Percentiles rank a stretch among this genome's conserved stretches.
Conservation (phyloP, 2,797 vertebrate species). For the Girardinus metallicus region DNA sequence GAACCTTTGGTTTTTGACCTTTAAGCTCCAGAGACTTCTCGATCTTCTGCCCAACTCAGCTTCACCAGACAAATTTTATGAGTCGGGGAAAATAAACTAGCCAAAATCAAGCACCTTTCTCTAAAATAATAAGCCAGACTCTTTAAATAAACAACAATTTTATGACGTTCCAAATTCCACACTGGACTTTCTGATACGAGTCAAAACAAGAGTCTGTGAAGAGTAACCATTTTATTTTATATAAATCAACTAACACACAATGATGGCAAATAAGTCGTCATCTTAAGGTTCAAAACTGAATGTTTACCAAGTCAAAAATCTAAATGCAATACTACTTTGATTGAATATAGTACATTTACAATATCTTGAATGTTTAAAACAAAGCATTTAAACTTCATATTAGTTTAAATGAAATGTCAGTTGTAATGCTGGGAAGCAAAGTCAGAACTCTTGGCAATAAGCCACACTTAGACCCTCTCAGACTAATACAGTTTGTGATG, state of each 20-base stretch:
- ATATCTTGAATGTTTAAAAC: background rate
- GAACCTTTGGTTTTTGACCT: background rate
- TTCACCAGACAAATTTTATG: background rate
- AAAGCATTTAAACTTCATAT: background rate
- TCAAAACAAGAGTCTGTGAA: background rate
- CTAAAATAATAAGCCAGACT: background rate
- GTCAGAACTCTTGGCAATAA: background rate
- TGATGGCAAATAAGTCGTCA: background rate
- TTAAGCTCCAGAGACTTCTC: background rate
- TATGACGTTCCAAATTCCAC: background rate
- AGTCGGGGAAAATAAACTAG: background rate
- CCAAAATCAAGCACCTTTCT: background rate
- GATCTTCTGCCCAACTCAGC: background rate
- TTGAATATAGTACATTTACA: background rate
- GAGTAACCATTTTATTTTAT: background rate
- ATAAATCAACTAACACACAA: background rate
- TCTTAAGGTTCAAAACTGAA: background rate
- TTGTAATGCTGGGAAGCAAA: background rate
- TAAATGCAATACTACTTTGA: background rate
- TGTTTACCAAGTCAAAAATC: background rate
- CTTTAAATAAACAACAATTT: background rate
- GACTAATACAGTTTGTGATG: background rate
- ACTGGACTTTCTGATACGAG: background rate
- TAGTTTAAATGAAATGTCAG: background rate
- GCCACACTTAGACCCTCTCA: background rate